These are phyloP conservation scores for Taenioides sp. DNA, from an alignment of 2,797 vertebrate species.

Conservation along the genomic window DNA sequence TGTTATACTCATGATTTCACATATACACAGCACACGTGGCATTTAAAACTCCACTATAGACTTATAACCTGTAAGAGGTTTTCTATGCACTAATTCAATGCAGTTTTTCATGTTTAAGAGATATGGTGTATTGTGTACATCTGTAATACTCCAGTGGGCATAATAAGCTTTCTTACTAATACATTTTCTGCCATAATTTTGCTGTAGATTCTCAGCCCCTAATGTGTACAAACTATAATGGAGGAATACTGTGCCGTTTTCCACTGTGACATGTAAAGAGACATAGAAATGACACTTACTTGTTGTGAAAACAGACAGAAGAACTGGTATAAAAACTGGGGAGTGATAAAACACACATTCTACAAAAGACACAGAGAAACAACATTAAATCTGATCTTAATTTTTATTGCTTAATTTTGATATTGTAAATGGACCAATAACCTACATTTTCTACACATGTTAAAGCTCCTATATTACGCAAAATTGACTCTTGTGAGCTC, in stretches of 20 bases:
- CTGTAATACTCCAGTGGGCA: no score
- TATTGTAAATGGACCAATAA: neutral
- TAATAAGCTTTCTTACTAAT: no score
- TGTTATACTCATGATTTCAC: neutral
- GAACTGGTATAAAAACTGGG: constrained; percentile 99
- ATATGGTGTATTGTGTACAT: no score
- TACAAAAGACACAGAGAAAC: constrained; percentile 78
- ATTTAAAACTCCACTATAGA: no score
- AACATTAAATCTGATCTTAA: constrained; percentile 30
- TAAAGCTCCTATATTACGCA: no score
- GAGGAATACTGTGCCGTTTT: neutral
- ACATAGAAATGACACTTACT: constrained; percentile 82
- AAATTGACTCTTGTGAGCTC: no score
- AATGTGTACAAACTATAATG: no score
- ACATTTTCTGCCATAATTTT: no score
- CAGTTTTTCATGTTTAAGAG: no score
- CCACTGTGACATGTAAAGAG: constrained; percentile 21
- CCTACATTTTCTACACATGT: neutral
- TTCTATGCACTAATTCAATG: no score
- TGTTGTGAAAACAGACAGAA: constrained; percentile 99
- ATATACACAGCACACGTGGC: neutral
- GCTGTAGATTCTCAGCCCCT: no score
- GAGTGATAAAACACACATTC: constrained; percentile 99
- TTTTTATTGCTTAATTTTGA: neutral
- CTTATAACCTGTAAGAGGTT: no score